phyloP scores from a whole-genome alignment of 2,113 vertebrate genomes.

The Brachyhypopomus occidentalis region DNA sequence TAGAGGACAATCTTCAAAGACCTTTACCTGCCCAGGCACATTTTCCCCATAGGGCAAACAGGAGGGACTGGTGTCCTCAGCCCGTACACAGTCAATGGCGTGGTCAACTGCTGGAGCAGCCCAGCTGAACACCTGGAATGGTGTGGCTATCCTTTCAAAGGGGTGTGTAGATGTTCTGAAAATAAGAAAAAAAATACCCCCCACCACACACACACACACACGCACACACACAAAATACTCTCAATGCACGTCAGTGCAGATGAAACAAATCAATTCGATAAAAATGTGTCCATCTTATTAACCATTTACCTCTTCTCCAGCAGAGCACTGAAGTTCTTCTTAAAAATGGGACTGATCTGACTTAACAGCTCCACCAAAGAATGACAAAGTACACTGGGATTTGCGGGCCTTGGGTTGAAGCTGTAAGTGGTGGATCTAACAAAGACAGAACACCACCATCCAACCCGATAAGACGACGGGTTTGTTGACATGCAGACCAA shows the following conservation, averaged over 20 bases:
- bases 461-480: not conserved
- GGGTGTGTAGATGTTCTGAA: conserved; percentile 88
- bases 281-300: not conserved
- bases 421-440: conserved; percentile 88
- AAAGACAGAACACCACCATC: conserved; percentile 19
- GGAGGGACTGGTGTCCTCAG: conserved; percentile 86
- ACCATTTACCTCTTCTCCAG: conserved; percentile 88
- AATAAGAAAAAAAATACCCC: conserved; percentile 8
- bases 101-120: conserved; percentile 86
- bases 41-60: conserved; percentile 88
- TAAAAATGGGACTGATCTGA: conserved; percentile 94
- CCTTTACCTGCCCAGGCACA: conserved; percentile 87
- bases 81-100: conserved; percentile 86
- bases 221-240: not conserved
- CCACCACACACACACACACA: too few species aligned
- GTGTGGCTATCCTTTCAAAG: conserved; percentile 89
- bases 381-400: conserved; percentile 91
- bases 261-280: not conserved
- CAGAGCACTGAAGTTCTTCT: conserved; percentile 86
- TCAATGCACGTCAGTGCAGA: not conserved
- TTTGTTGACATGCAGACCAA: not conserved
- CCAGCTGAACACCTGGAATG: conserved; percentile 95
- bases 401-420: conserved; percentile 94
- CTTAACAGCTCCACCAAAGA: conserved; percentile 91
- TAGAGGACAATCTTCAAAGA: not conserved